These are phyloP conservation scores for Macrophya alboannulata DNA, from an alignment of 2,888 invertebrate species.

Conservation along the genomic window DNA sequence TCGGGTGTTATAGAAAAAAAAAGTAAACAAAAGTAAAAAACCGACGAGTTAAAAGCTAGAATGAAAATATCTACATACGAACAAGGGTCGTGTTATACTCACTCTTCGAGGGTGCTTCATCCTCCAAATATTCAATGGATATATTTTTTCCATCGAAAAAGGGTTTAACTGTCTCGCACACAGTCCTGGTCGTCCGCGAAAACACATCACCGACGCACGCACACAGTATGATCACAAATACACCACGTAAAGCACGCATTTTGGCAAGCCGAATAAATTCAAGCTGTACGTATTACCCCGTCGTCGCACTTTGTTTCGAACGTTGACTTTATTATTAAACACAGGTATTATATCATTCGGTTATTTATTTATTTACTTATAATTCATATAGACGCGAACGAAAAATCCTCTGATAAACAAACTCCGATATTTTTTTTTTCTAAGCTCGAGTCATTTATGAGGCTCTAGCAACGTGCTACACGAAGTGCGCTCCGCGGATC, in stretches of 20 bases:
- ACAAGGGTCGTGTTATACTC: constrained; percentile 61
- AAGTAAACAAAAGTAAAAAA: constrained; percentile 27
- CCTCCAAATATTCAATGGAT: constrained; percentile 62
- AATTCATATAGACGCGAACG: not conserved
- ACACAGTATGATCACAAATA: constrained; percentile 63
- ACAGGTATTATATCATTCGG: not conserved
- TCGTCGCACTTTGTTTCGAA: constrained; percentile 48
- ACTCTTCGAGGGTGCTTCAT: constrained; percentile 65
- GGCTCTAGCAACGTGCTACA: constrained; percentile 51
- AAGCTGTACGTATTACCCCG: constrained; percentile 51
- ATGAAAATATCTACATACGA: not conserved
- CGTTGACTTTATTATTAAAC: constrained; percentile 39
- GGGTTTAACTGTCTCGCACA: constrained; percentile 65
- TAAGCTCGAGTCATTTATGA: not conserved
- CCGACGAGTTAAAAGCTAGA: constrained; percentile 21
- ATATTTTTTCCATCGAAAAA: constrained; percentile 73
- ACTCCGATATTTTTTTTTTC: not conserved
- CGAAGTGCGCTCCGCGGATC: constrained; percentile 65
- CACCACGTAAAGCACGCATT: constrained; percentile 54
- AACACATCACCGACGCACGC: constrained; percentile 65
- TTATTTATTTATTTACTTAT: not conserved
- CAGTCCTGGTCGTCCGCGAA: constrained; percentile 66
- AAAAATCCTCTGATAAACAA: not conserved
- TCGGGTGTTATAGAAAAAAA: constrained; percentile 25
- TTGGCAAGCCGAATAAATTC: constrained; percentile 8